These are phyloP conservation scores for Lacerta bilineata DNA, from an alignment of 2,797 vertebrate genomes.

Conservation along the genomic window DNA sequence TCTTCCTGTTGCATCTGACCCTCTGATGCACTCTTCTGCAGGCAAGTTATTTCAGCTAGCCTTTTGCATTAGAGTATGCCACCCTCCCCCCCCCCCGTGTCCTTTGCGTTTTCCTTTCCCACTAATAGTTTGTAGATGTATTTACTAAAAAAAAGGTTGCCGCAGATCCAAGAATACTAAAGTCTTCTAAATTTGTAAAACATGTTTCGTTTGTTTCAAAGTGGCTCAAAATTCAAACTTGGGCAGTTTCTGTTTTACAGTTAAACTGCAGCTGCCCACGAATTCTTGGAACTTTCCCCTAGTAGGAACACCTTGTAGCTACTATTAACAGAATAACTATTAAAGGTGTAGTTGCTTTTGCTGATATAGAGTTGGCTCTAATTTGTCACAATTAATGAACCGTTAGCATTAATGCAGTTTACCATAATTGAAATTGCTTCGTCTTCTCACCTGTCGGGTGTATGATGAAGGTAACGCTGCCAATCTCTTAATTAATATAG, in stretches of 20 bases:
- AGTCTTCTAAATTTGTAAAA: slow-evolving; percentile 49
- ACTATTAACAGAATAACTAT: slow-evolving; percentile 63
- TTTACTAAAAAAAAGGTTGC: slow-evolving; percentile 71
- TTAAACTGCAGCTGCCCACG: slow-evolving; percentile 53
- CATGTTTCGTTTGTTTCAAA: slow-evolving; percentile 29
- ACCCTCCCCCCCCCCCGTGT: slow-evolving; percentile 51
- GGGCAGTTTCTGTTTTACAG: slow-evolving; percentile 15
- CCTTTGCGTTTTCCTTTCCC: slow-evolving; percentile 65
- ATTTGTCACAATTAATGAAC: slow-evolving; percentile 12
- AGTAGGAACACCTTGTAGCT: slow-evolving; percentile 44
- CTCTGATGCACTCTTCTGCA: slow-evolving; percentile 97
- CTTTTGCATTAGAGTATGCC: slow-evolving; percentile 73
- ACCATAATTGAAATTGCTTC: neutral
- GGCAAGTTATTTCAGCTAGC: slow-evolving; percentile 93
- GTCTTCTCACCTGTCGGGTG: neutral
- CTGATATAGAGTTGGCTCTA: slow-evolving; percentile 20
- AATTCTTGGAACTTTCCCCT: slow-evolving; percentile 76
- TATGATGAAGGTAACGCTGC: neutral
- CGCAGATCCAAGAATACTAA: slow-evolving; percentile 75
- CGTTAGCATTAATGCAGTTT: neutral
- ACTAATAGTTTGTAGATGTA: slow-evolving; percentile 69
- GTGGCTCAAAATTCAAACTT: slow-evolving; percentile 46
- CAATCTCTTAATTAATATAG: slow-evolving; percentile 1
- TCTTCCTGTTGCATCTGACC: slow-evolving; percentile 93
- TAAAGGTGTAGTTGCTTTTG: slow-evolving; percentile 56